phyloP scores from a whole-genome alignment of 2,888 invertebrate genomes.

The Cetonia aurata region DNA sequence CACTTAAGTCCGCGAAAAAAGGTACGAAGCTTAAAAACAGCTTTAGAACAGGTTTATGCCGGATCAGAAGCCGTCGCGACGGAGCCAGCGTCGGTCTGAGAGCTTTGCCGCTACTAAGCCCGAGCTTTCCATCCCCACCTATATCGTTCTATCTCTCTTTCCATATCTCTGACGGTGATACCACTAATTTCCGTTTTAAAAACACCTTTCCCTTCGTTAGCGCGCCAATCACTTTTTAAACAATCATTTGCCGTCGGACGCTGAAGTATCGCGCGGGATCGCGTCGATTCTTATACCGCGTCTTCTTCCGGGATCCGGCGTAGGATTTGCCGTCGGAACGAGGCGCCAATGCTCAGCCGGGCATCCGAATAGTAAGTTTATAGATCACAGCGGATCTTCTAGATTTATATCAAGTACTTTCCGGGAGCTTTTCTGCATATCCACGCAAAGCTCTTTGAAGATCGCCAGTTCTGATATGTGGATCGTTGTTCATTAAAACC shows the following conservation, averaged over 20 bases:
- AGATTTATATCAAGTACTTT: conserved; percentile 50
- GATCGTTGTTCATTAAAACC: neutral
- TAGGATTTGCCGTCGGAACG: conserved; percentile 3
- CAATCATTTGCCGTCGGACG: conserved; percentile 59
- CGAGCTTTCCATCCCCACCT: conserved; percentile 60
- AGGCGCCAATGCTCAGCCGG: neutral
- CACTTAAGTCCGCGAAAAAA: conserved; percentile 67
- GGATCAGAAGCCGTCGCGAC: conserved; percentile 69
- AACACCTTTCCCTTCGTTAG: conserved; percentile 50
- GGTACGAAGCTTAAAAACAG: conserved; percentile 66
- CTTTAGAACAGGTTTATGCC: conserved; percentile 66
- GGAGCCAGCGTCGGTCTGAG: conserved; percentile 65
- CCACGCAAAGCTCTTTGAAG: conserved; percentile 41
- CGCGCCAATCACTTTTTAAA: conserved; percentile 66
- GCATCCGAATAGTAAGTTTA: conserved; percentile 44
- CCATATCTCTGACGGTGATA: conserved; percentile 50
- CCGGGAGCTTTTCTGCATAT: conserved; percentile 57
- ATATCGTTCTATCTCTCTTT: no score
- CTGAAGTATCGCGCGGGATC: conserved; percentile 35
- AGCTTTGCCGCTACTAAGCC: conserved; percentile 67
- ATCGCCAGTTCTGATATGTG: conserved; percentile 14
- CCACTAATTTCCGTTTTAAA: conserved; percentile 57
- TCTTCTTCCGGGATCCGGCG: conserved; percentile 11
- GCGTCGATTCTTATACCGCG: neutral
- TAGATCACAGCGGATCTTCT: conserved; percentile 50